These are phyloP conservation scores for Leptopilina syphax DNA, from an alignment of 2,888 invertebrate species.

Conservation along the genomic window DNA sequence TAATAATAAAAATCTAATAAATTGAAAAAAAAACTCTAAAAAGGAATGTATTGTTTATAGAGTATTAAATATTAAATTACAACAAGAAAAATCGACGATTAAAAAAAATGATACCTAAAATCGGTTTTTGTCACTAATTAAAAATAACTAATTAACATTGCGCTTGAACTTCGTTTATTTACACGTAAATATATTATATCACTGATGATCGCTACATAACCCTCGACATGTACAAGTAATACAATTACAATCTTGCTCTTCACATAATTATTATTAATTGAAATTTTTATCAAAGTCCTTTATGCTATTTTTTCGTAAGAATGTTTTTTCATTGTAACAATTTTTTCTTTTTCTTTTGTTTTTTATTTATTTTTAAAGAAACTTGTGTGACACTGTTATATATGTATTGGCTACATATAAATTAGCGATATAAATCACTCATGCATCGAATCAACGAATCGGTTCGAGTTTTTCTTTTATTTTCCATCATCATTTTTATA, in stretches of 20 bases:
- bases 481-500: not conserved
- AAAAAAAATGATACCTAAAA: too few species aligned
- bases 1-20: too few species aligned
- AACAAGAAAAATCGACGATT: too few species aligned
- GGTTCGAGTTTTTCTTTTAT: constrained; percentile 26
- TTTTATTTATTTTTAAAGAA: not conserved
- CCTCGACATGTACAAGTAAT: constrained; percentile 72
- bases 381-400: constrained; percentile 12
- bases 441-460: constrained; percentile 43
- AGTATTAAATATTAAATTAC: too few species aligned
- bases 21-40: too few species aligned
- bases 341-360: not conserved
- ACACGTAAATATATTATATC: constrained; percentile 76
- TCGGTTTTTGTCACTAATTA: too few species aligned
- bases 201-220: constrained; percentile 71
- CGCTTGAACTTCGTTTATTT: constrained; percentile 74
- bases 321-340: constrained; percentile 18
- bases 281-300: constrained; percentile 28
- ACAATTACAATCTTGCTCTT: constrained; percentile 63
- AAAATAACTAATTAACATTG: not conserved
- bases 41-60: too few species aligned
- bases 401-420: constrained; percentile 16
- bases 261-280: constrained; percentile 27
- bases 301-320: constrained; percentile 27
- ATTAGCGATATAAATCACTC: not conserved